Evolutionary conservation across 2,797 vertebrate species (phyloP), one percentile per base, ranked within the genome.

Genomic region (Bovichtus diacanthus): DNA sequence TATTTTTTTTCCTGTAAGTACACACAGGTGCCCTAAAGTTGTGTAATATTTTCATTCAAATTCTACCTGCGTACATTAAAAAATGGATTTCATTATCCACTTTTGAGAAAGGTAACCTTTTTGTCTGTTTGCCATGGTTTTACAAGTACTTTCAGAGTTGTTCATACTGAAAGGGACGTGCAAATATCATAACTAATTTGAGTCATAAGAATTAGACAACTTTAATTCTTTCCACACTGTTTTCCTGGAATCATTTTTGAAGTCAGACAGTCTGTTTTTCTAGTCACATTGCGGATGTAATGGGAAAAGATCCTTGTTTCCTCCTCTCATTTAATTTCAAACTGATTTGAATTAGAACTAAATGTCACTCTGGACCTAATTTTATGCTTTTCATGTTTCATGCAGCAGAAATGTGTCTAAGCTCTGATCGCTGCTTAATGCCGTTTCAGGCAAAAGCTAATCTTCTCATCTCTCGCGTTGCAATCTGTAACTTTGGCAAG

Each of bases 161-260:
- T 44, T 58, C 3, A 53, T 3, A 0, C 43, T 65, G 36, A 55
- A 66, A 67, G 23, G 61, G 71, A 44, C 63, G 15, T 6, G 18
- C 8, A 61, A 43, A 31, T 21, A 13, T 21, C 9, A 65, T 29
- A 23, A 60, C 38, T 34, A 50, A 58, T 19, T 38, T 39, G 15
- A 59, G 47, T 55, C 21, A 27, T 39, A 67, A 66, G 12, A 66
- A 56, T 29, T 4, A 25, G 10, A 61, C 7, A 27, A 23, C 23
- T 15, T 34, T 6, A n/a, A 31, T 76, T 31, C 16, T 55, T 31
- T 21, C 44, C 60, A 51, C 39, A 71, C 53, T 74, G 49, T 78
- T 85, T 78, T 66, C 62, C 51, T 53, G 55, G 54, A 70, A 56
- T 25, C 1, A 11, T 82, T 85, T 87, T 27, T 61, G 13, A 25